Conservation (phyloP, 2,113 vertebrate species). For the Odontesthes bonariensis region DNA sequence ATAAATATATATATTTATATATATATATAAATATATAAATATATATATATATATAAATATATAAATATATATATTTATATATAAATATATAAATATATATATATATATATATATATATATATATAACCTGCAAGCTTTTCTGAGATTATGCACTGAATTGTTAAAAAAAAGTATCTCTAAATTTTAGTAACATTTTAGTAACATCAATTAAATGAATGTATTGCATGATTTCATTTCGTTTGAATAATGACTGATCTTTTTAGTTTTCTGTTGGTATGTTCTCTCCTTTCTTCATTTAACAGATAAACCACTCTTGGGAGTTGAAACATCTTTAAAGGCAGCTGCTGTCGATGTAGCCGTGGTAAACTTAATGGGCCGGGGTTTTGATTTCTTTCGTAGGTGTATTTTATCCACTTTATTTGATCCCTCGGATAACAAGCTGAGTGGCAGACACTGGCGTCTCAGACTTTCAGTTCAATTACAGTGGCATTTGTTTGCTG, state of each 20-base stretch:
- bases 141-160: neutral
- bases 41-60: too few species aligned
- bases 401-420: constrained; percentile 5
- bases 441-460: constrained; percentile 21
- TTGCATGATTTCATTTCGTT: neutral
- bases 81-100: too few species aligned
- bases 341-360: neutral
- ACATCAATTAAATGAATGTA: neutral
- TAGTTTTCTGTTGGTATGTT: constrained; percentile 2
- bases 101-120: too few species aligned
- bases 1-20: too few species aligned
- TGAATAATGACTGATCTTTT: neutral
- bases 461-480: constrained; percentile 24
- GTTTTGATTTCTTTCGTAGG: constrained; percentile 2
- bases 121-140: too few species aligned
- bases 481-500: constrained; percentile 21
- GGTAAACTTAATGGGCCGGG: constrained; percentile 11
- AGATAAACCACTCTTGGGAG: constrained; percentile 1
- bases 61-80: too few species aligned
- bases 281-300: constrained; percentile 7
- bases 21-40: too few species aligned
- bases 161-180: neutral
- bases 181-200: neutral
- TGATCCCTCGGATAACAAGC: constrained; percentile 22
- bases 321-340: constrained; percentile 5